Base-by-base conservation (phyloP, 1,140 invertebrate genomes). In the Oreohelix idahoensis region DNA sequence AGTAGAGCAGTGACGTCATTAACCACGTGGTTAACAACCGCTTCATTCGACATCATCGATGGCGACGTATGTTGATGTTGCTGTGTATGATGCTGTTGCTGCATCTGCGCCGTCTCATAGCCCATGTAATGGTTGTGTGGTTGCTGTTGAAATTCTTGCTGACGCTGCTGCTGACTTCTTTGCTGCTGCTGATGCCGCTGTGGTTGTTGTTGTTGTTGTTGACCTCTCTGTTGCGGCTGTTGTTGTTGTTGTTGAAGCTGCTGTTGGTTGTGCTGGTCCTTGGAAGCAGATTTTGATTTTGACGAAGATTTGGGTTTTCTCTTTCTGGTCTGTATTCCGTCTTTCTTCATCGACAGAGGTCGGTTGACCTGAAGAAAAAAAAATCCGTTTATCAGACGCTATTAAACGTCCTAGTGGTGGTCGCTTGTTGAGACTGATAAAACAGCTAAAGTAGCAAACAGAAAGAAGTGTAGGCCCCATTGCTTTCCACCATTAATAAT, bases 301-400 rank as follows among this genome's bases (percentile, higher is more conserved):
- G 81, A 81, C 0, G 79, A 80, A 49, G 75, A 84, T 49, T 88
- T 85, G 0, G 88, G 88, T 92, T 99, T 99, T 70, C 98, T 94
- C 91, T 99, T 99, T 76, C 98, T 93, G 15, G 98, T 99, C 91
- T 99, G 98, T 69, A 98, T 98, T 13, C 96, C 97, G 89, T 99
- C 98, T 92, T 99, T 99, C 53, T 97, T 95, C 98, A 99, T 99
- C 0, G 98, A 96, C 88, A 98, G 90, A 0, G 98, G 98, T 85
- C 97, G 89, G 84, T 93, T 90, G 23, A 93, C 92, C 93, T 93
- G 49, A 4, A 85, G 89, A 35, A n/a, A 84, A 58, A 70, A 26
- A 81, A 45, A 26, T 17, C 8, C 45, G 17, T 49, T 49, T n/a
- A n/a, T n/a, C n/a, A n/a, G n/a, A n/a, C n/a, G n/a, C n/a, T n/a